Evolutionary conservation across 2,888 invertebrate genomes (phyloP).

Genomic region (Tribolium freemani): DNA sequence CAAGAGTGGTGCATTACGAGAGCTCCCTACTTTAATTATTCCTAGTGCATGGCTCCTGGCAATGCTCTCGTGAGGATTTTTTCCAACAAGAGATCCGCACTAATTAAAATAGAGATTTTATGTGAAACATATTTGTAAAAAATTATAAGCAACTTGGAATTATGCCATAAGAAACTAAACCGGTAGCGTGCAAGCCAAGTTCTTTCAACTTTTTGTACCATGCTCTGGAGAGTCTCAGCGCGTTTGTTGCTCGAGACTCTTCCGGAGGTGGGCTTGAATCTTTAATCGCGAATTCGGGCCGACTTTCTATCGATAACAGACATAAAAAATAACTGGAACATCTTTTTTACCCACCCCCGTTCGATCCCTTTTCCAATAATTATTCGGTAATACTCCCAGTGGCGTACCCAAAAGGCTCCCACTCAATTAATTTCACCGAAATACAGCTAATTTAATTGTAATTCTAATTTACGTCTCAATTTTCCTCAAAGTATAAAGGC

Average conservation of each 20-base stretch:
- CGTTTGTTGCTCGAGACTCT: background rate
- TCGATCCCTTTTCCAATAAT: background rate
- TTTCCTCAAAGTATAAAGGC: too few species aligned
- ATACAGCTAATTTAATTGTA: too few species aligned
- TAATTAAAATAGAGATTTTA: too few species aligned
- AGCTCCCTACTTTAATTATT: background rate
- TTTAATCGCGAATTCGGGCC: too few species aligned
- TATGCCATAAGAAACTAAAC: background rate
- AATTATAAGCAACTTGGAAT: too few species aligned
- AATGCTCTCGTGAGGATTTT: too few species aligned
- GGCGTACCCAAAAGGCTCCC: too few species aligned
- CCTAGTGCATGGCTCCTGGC: background rate
- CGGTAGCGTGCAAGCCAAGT: background rate
- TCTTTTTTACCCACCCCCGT: background rate
- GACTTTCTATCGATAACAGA: too few species aligned
- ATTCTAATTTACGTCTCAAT: too few species aligned
- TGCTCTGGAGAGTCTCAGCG: background rate
- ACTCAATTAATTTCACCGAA: too few species aligned
- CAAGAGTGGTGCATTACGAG: conserved; percentile 6
- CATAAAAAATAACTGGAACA: background rate
- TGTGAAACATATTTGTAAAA: too few species aligned
- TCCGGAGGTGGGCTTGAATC: background rate
- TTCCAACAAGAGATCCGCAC: too few species aligned
- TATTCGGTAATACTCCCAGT: background rate
- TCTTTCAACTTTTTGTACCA: background rate